Evolutionary conservation across 2,888 invertebrate species (phyloP), one percentile per base, ranked within the genome.

Genomic region (Xylota sylvarum): DNA sequence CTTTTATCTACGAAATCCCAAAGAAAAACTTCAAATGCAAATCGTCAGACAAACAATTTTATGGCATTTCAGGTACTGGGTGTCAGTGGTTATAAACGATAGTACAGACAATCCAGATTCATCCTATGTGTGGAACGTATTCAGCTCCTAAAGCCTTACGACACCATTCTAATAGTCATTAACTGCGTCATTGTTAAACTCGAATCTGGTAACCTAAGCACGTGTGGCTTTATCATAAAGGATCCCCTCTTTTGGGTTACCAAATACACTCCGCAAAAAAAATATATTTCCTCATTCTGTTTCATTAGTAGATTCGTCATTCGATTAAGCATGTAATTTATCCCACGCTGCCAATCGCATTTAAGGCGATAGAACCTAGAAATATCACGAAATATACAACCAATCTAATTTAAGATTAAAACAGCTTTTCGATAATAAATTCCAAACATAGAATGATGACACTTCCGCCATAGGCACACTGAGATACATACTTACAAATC

Each of bases 401-500:
- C 43, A 37, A 12, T 48, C 46, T 52, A 52, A 55, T 55, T 55
- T 27, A n/a, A 30, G 52, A 55, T 55, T 27, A 48, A 64, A 64
- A 46, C 46, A 64, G 43, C 46, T 64, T 64, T 30, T 64, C 43
- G 30, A 19, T 19, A 35, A 32, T 65, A 19, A 48, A 50, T 65
- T 35, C 50, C 50, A 65, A 35, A 50, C 50, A 6, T 19, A n/a
- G 12, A 48, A 17, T 50, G 19, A 32, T 2, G 32, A 14, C 32
- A 32, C 35, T 17, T 35, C 30, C n/a, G 27, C 23, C 23, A 55
- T 6, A 12, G 27, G 6, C 10, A 10, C 9, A 12, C 2, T 2
- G 4, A 0, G n/a, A 23, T 30, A 10, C 5, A 27, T 52, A 27
- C 10, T 23, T 27, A 30, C 30, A 30, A 7, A 10, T 6, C 17